phyloP scores from a whole-genome alignment of 2,888 invertebrate genomes.

The Pyrgus malvae region DNA sequence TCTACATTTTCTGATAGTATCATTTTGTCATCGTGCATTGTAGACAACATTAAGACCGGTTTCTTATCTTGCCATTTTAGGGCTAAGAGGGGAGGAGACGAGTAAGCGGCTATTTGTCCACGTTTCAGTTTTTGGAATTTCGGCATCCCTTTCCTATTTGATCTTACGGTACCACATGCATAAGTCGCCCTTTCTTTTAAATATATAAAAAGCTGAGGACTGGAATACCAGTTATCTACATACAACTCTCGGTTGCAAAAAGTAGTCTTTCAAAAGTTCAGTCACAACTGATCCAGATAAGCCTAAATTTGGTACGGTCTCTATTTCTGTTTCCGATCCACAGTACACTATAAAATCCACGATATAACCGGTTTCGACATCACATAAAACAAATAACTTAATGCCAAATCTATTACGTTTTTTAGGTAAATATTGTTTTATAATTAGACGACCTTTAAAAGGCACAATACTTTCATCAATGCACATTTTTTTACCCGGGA shows the following conservation, averaged over 20 bases:
- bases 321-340: constrained; percentile 33
- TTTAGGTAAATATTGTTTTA: constrained; percentile 38
- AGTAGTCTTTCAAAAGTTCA: constrained; percentile 33
- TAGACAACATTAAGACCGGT: constrained; percentile 32
- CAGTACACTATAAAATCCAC: constrained; percentile 38
- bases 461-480: constrained; percentile 38
- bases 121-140: constrained; percentile 27
- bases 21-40: constrained; percentile 25
- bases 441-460: constrained; percentile 35
- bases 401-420: constrained; percentile 35
- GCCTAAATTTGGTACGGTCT: constrained; percentile 27
- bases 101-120: background rate
- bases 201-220: constrained; percentile 34
- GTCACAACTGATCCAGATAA: constrained; percentile 32
- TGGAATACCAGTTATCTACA: constrained; percentile 38
- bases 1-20: constrained; percentile 1
- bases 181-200: constrained; percentile 34
- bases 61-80: constrained; percentile 37
- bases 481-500: constrained; percentile 32
- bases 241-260: constrained; percentile 33
- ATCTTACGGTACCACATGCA: constrained; percentile 37
- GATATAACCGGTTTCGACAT: constrained; percentile 36
- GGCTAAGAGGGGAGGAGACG: constrained; percentile 31
- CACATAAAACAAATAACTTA: constrained; percentile 34
- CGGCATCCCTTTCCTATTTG: constrained; percentile 34